Percentiles rank a stretch among this genome's conserved stretches.
phyloP scores from a whole-genome alignment of 2,797 vertebrate genomes.

The Philypnodon macrostomus region DNA sequence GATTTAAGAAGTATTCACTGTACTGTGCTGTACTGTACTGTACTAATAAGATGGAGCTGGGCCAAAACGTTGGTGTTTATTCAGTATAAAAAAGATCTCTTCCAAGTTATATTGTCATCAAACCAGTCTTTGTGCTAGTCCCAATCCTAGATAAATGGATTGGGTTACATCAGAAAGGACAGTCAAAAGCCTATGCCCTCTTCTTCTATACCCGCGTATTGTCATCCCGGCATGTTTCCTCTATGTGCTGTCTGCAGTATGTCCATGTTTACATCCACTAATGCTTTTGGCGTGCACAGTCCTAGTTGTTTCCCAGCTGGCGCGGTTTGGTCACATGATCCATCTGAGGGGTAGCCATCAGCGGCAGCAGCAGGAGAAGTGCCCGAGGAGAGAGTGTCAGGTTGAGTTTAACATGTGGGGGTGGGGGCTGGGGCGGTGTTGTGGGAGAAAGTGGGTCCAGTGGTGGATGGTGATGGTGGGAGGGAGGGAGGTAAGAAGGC shows the following conservation, averaged over 20 bases:
- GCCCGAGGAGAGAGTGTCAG: conserved; percentile 76
- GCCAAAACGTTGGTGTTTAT: too few relatives aligned
- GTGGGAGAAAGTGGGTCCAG: conserved; percentile 26
- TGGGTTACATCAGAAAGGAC: too few relatives aligned
- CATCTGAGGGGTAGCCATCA: conserved; percentile 67
- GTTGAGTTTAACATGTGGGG: conserved; percentile 54
- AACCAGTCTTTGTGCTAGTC: too few relatives aligned
- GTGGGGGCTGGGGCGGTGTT: conserved; percentile 56
- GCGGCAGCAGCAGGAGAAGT: conserved; percentile 83
- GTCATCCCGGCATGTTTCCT: conserved; percentile 23
- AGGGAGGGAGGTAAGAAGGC: conserved; percentile 43
- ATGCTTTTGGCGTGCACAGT: conserved; percentile 40
- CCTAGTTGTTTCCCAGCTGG: conserved; percentile 73
- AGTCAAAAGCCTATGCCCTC: too few relatives aligned
- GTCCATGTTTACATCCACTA: conserved; percentile 40
- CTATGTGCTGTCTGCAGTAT: conserved; percentile 22
- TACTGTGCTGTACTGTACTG: too few relatives aligned
- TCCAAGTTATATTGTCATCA: too few relatives aligned
- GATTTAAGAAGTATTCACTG: too few relatives aligned
- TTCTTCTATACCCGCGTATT: conserved; percentile 21
- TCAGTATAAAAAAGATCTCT: too few relatives aligned
- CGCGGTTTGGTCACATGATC: conserved; percentile 76
- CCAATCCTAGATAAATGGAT: too few relatives aligned
- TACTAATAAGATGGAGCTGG: too few relatives aligned
- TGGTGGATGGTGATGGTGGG: too few relatives aligned